Evolutionary conservation across 2,113 vertebrate genomes (phyloP).

Genomic region (Chrysochloris asiatica): DNA sequence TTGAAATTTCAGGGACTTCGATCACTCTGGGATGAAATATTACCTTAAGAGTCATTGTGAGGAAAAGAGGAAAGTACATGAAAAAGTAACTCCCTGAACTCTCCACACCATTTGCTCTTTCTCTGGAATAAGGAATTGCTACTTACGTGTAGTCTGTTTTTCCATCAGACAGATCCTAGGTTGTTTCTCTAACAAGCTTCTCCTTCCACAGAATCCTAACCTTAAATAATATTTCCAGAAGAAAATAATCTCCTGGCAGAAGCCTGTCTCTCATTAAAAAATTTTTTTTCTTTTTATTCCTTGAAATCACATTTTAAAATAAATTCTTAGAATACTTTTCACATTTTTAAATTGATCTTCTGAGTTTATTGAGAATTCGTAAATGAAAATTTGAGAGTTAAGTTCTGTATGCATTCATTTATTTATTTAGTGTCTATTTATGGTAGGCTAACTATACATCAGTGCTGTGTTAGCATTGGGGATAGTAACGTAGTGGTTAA

Average conservation of each 20-base stretch:
- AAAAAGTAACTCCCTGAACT: neutral
- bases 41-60: conserved; percentile 16
- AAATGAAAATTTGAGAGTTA: neutral
- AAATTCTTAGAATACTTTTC: too few species aligned
- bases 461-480: neutral
- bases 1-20: conserved; percentile 71
- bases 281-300: too few species aligned
- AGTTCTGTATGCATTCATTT: neutral
- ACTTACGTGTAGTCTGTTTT: neutral
- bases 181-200: neutral
- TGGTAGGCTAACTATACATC: neutral
- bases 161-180: neutral
- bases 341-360: neutral
- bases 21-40: conserved; percentile 68
- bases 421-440: neutral
- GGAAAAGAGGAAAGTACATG: neutral
- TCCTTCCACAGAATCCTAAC: neutral
- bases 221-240: neutral
- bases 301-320: too few species aligned
- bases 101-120: neutral
- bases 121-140: neutral
- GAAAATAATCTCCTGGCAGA: neutral
- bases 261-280: too few species aligned
- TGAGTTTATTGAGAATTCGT: neutral
- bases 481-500: too few species aligned